Conservation (phyloP, 53 echinoderm and acorn worm genomes). For the Paelopatides confundens region DNA sequence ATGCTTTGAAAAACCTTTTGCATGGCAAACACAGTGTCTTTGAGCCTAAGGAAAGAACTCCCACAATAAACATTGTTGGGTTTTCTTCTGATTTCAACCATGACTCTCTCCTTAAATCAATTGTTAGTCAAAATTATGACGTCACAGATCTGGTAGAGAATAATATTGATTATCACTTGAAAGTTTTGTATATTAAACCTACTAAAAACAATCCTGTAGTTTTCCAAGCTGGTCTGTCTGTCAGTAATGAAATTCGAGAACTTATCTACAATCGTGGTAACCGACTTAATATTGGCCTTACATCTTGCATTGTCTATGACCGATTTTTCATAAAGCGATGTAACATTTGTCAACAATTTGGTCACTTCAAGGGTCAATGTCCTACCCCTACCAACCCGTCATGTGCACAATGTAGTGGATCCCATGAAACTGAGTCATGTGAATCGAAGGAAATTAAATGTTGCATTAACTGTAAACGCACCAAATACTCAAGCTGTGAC, state of each 20-base stretch:
- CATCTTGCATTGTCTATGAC: neutral
- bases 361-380: neutral
- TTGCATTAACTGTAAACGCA: neutral
- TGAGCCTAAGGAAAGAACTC: no score
- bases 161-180: no score
- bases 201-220: no score
- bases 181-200: no score
- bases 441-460: neutral
- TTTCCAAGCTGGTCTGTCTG: no score
- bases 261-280: neutral
- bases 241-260: neutral
- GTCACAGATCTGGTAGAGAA: no score
- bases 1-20: no score
- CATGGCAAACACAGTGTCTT: no score
- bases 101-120: no score
- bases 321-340: neutral
- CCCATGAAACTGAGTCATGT: neutral
- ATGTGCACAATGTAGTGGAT: neutral
- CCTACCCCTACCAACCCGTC: neutral
- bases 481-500: neutral
- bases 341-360: neutral
- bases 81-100: no score
- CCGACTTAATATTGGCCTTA: neutral
- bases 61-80: no score
- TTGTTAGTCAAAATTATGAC: no score